A percentile compares a stretch with the other conserved stretches of the same genome.
Conservation (phyloP, 2,113 vertebrate species). For the Solea solea region DNA sequence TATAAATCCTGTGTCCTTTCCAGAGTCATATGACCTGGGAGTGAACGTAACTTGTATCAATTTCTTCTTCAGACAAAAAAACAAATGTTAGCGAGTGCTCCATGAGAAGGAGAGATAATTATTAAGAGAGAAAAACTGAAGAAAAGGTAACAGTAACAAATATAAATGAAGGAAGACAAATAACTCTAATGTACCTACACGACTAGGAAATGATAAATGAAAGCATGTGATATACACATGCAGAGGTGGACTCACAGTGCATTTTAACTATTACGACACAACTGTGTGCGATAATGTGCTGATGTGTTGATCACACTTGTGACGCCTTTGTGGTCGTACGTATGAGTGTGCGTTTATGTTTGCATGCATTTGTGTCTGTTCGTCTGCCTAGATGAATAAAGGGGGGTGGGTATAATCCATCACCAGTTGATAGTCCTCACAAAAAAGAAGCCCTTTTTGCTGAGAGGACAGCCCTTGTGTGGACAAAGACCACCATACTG, state of each 20-base stretch:
- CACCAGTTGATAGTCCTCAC: slow-evolving; percentile 81
- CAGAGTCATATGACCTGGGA: background rate
- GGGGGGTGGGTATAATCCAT: slow-evolving; percentile 80
- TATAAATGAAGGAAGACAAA: background rate
- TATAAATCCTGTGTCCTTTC: background rate
- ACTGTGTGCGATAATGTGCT: slow-evolving; percentile 3
- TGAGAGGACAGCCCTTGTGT: slow-evolving; percentile 82
- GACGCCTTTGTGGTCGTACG: slow-evolving; percentile 26
- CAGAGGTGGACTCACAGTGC: background rate
- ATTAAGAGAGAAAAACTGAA: background rate
- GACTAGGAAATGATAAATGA: background rate
- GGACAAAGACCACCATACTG: slow-evolving; percentile 83
- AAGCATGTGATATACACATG: background rate
- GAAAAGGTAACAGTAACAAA: background rate
- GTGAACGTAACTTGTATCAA: background rate
- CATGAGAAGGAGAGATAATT: background rate
- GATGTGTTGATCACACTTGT: slow-evolving; percentile 26
- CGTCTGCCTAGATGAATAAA: slow-evolving; percentile 68
- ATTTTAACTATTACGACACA: slow-evolving; percentile 6
- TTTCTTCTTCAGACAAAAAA: background rate
- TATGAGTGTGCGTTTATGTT: slow-evolving; percentile 50
- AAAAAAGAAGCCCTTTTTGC: slow-evolving; percentile 80
- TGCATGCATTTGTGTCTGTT: slow-evolving; percentile 63
- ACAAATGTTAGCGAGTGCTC: background rate
- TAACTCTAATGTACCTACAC: background rate